Conservation (phyloP, 2,113 vertebrate species). For the Melanotaenia duboulayi region DNA sequence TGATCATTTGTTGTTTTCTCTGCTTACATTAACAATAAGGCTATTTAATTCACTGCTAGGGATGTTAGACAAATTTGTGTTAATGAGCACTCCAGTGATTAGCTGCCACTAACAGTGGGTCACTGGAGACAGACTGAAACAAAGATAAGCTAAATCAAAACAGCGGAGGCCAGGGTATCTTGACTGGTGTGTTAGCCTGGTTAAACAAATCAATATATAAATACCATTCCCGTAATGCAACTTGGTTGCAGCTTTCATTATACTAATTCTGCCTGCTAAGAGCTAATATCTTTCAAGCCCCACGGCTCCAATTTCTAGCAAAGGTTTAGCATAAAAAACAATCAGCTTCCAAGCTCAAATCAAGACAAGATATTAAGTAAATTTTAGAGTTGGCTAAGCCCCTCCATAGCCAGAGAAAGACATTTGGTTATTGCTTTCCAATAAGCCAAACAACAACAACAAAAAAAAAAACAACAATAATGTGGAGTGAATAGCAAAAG, state of each 20-base stretch:
- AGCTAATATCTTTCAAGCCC: neutral
- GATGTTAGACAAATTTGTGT: neutral
- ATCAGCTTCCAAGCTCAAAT: constrained; percentile 1
- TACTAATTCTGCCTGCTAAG: neutral
- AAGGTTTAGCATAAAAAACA: neutral
- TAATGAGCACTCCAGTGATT: neutral
- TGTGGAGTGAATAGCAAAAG: neutral
- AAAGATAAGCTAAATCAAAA: neutral
- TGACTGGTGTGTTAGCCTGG: neutral
- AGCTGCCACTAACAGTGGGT: neutral
- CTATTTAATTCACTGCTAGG: too few species aligned
- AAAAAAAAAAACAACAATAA: neutral
- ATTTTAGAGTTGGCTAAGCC: neutral
- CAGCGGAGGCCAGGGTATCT: neutral
- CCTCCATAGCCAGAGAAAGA: neutral
- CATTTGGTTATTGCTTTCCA: neutral
- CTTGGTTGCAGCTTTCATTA: neutral
- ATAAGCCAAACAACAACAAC: too few species aligned
- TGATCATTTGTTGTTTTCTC: too few species aligned
- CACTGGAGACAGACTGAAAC: neutral
- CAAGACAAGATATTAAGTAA: neutral
- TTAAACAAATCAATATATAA: constrained; percentile 1
- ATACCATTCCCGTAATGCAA: neutral
- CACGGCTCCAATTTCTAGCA: neutral
- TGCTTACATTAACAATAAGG: too few species aligned